Evolutionary conservation across 2,888 invertebrate genomes (phyloP), one percentile per base, ranked within the genome.

Genomic region (Andrena chrysosceles): DNA sequence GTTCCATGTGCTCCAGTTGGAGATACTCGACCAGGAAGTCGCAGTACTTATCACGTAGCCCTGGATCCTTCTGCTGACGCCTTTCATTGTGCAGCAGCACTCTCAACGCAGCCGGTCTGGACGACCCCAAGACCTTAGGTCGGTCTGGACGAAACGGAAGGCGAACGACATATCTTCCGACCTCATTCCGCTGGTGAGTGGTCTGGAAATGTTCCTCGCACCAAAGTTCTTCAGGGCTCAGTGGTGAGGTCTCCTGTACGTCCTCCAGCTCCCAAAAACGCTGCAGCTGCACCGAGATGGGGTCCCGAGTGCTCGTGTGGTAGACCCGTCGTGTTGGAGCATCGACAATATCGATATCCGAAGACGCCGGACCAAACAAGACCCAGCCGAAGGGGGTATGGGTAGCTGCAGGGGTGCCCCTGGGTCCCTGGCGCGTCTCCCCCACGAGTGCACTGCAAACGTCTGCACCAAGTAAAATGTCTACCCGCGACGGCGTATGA

Each of bases 311-410:
- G 1, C 26, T 1, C 29, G 10, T 16, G 1, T 10, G 13, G 1
- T 2, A 26, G 6, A 13, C 1, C 2, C 29, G 26, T 3, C 59
- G 1, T 6, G 52, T n/a, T 5, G 52, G 5, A 4, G n/a, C n/a
- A 2, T 2, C 6, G 0, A n/a, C 6, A 6, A 6, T 6, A 0
- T 6, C 13, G 4, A 1, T 0, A 16, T 4, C 5, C 2, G 8
- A 0, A 1, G 31, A 16, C 2, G 31, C 10, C 0, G 20, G 20
- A 5, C 62, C 62, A 2, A 62, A 6, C 0, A 62, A n/a, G 1
- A 33, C 33, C 33, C 62, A 62, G 2, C 62, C 26, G 26, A 26
- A 26, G 26, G 26, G 26, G 2, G 26, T 26, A 26, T 26, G 26
- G 26, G 26, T 26, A 8, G 62, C 33, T 0, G 31, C 62, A 0